Percentiles rank a stretch among this genome's conserved stretches.
phyloP scores from a whole-genome alignment of 1,140 invertebrate species.

The Hycleus cichorii region DNA sequence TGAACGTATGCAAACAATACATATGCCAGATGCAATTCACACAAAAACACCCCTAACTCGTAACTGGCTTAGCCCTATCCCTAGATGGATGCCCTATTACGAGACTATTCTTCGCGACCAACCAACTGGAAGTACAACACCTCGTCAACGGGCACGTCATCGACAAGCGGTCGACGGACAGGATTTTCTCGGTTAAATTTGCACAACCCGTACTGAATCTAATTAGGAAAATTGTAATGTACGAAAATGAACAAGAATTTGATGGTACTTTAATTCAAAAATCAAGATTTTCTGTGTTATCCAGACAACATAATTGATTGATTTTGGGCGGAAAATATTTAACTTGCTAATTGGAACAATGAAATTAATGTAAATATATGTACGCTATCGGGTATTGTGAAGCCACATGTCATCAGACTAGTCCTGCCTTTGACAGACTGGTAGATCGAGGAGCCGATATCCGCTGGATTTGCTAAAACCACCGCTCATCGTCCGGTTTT shows the following conservation, averaged over 20 bases:
- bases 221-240: too few relatives aligned
- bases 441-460: constrained; percentile 27
- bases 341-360: constrained; percentile 20
- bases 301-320: not conserved
- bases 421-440: constrained; percentile 23
- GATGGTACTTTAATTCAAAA: not conserved
- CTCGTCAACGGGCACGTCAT: constrained; percentile 35
- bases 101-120: constrained; percentile 34
- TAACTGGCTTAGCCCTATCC: constrained; percentile 38
- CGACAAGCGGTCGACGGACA: constrained; percentile 18
- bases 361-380: constrained; percentile 32
- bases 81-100: constrained; percentile 32
- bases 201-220: too few relatives aligned
- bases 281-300: not conserved
- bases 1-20: constrained; percentile 31
- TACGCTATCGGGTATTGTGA: constrained; percentile 27
- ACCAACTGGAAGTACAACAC: constrained; percentile 38
- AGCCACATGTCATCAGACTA: constrained; percentile 30
- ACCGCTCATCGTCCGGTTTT: constrained; percentile 7
- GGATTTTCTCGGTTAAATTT: too few relatives aligned
- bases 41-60: constrained; percentile 23
- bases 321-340: constrained; percentile 15
- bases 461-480: constrained; percentile 20
- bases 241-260: too few relatives aligned
- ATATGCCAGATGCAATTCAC: constrained; percentile 35